phyloP scores from a whole-genome alignment of 1,140 invertebrate genomes.

The Cydia amplana region DNA sequence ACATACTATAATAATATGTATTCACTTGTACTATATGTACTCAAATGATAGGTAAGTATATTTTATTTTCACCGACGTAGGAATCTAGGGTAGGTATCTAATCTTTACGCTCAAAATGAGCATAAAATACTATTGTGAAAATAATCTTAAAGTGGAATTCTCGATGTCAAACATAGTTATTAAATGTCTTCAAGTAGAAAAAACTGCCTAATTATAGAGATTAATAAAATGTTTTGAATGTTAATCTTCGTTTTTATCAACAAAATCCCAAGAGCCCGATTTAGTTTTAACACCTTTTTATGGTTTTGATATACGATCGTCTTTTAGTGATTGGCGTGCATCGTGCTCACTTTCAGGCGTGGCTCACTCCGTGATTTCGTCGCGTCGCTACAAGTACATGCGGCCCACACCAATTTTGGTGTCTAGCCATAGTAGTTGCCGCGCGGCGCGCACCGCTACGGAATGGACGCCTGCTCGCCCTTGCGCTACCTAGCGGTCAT shows the following conservation, averaged over 20 bases:
- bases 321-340: no score
- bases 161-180: slow-evolving; percentile 4
- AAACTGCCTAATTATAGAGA: neutral
- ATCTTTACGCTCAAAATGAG: neutral
- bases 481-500: no score
- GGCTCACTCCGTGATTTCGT: no score
- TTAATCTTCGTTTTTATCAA: neutral
- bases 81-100: neutral
- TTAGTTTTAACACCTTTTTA: no score
- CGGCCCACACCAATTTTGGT: no score
- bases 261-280: neutral
- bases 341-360: no score
- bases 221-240: slow-evolving; percentile 25
- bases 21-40: neutral
- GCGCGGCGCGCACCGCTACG: no score
- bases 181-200: neutral
- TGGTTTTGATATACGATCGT: no score
- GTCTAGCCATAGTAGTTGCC: no score
- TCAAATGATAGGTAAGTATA: neutral
- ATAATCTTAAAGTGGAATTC: neutral
- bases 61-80: neutral
- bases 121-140: neutral
- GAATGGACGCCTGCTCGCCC: no score
- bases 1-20: slow-evolving; percentile 3
- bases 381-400: no score